Evolutionary conservation across 2,113 vertebrate genomes (phyloP).

Genomic region (Melanerpes aurifrons): DNA sequence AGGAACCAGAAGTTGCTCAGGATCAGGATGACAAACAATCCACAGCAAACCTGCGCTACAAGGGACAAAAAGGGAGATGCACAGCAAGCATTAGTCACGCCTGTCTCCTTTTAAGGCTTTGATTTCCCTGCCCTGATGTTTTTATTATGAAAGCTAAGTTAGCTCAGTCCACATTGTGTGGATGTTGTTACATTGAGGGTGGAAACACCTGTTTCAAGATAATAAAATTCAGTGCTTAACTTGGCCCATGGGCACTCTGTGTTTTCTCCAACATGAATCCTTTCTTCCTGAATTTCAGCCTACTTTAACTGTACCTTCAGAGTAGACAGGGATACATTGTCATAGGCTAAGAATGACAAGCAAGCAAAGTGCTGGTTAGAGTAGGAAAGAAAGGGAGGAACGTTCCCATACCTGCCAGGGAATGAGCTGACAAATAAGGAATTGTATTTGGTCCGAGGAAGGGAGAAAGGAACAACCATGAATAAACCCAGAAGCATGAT

Average conservation of each 20-base stretch:
- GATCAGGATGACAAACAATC: conserved; percentile 78
- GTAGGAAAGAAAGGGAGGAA: no score
- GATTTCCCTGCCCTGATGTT: neutral
- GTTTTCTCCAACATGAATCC: no score
- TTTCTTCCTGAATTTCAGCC: no score
- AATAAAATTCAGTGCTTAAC: no score
- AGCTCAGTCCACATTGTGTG: neutral
- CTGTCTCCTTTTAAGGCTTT: neutral
- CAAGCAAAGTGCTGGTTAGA: no score
- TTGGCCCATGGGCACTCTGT: no score
- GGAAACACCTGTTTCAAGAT: no score
- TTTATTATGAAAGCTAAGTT: neutral
- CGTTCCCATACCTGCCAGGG: no score
- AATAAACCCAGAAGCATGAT: neutral
- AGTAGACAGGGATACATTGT: no score
- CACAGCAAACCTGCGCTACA: conserved; percentile 82
- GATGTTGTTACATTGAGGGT: neutral
- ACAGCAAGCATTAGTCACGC: neutral
- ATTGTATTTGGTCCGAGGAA: neutral
- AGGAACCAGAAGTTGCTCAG: conserved; percentile 88
- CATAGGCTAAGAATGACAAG: no score
- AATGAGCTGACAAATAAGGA: neutral
- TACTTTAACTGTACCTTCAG: no score
- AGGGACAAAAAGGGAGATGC: neutral
- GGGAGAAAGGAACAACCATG: neutral